Conservation (phyloP, 2,797 vertebrate species). For the Luscinia luscinia region DNA sequence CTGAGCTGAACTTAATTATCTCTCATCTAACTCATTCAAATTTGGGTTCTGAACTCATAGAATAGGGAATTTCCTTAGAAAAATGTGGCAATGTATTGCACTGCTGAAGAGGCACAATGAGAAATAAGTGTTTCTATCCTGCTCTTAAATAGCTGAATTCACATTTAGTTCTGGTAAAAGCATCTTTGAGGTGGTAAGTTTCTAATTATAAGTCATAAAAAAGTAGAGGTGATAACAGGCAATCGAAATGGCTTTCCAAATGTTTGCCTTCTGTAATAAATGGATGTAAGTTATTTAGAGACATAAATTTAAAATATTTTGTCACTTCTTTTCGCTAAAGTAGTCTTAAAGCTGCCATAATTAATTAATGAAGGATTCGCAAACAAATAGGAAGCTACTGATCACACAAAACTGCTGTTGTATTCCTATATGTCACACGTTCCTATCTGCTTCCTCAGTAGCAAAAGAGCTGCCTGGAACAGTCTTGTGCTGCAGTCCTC, state of each 20-base stretch:
- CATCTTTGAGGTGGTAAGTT: neutral
- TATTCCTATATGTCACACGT: neutral
- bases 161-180: neutral
- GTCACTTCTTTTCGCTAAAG: neutral
- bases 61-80: neutral
- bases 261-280: neutral
- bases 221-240: neutral
- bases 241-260: neutral
- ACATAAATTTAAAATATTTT: neutral
- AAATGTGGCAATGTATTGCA: neutral
- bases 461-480: neutral
- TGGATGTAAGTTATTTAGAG: neutral
- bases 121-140: neutral
- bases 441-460: neutral
- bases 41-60: neutral
- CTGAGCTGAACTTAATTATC: constrained; percentile 35
- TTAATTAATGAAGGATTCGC: neutral
- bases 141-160: neutral
- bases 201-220: neutral
- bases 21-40: neutral
- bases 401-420: neutral
- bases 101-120: neutral
- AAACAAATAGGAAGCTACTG: neutral
- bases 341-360: neutral
- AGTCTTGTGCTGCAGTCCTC: neutral